Conservation (phyloP, 2,797 vertebrate species). For the Agapornis canus region DNA sequence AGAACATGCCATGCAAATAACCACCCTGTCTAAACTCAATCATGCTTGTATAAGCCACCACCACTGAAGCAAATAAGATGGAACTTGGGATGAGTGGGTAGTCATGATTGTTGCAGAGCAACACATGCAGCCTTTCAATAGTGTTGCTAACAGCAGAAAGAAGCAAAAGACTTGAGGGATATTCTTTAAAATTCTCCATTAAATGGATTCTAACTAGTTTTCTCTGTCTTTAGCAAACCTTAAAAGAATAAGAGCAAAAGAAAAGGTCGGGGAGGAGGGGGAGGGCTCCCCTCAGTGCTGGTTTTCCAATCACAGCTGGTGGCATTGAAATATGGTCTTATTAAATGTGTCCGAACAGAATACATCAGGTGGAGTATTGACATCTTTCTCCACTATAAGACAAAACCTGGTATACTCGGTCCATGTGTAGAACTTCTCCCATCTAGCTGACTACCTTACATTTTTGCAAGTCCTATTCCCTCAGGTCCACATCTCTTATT, state of each 20-base stretch:
- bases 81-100: not conserved
- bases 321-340: fast-evolving
- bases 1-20: not conserved
- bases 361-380: fast-evolving
- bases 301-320: not conserved
- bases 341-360: not conserved
- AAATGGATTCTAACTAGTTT: not conserved
- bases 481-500: not conserved
- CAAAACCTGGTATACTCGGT: not conserved
- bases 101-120: not conserved
- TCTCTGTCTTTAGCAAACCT: not conserved
- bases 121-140: not conserved
- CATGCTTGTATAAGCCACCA: not conserved
- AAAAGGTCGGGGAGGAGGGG: not conserved
- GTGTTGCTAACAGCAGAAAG: not conserved
- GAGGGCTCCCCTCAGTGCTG: fast-evolving
- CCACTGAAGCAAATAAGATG: not conserved
- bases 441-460: not conserved
- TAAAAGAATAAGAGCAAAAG: not conserved
- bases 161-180: not conserved
- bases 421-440: not conserved
- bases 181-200: not conserved
- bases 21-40: not conserved
- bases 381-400: not conserved
- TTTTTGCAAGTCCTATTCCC: not conserved